Evolutionary conservation across 2,888 invertebrate genomes (phyloP).

Genomic region (Bedellia somnulentella): DNA sequence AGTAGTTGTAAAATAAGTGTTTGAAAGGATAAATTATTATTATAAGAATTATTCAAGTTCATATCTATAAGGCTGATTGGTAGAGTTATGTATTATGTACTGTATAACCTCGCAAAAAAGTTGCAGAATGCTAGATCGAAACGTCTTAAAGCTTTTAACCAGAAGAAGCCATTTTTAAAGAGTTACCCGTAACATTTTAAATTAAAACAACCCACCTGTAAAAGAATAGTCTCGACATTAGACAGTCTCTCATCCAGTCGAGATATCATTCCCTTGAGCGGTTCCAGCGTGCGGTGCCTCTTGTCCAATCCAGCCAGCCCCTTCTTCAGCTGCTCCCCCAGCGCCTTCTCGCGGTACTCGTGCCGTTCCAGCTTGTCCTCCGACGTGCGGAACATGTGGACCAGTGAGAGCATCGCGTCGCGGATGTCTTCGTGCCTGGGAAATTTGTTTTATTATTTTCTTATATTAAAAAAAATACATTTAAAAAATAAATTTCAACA

Average conservation of each 20-base stretch:
- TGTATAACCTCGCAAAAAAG: too few relatives aligned
- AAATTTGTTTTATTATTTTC: slow-evolving; percentile 5
- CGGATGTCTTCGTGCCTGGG: slow-evolving; percentile 71
- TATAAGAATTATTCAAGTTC: too few relatives aligned
- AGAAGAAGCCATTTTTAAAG: too few relatives aligned
- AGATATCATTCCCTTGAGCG: slow-evolving; percentile 67
- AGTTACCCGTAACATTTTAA: too few relatives aligned
- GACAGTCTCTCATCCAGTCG: slow-evolving; percentile 75
- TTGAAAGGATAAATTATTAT: too few relatives aligned
- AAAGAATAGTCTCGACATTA: slow-evolving; percentile 74
- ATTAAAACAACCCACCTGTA: slow-evolving; percentile 66
- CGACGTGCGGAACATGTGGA: slow-evolving; percentile 76
- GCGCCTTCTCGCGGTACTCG: slow-evolving; percentile 76
- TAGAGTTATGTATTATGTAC: too few relatives aligned
- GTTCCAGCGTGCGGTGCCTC: slow-evolving; percentile 69
- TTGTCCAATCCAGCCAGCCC: slow-evolving; percentile 71
- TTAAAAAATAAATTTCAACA: background rate
- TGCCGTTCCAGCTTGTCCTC: slow-evolving; percentile 85
- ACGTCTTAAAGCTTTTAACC: too few relatives aligned
- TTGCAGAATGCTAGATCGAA: too few relatives aligned
- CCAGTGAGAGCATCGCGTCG: slow-evolving; percentile 77
- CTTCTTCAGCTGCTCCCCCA: slow-evolving; percentile 79
- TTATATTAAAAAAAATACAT: background rate
- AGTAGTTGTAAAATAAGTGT: too few relatives aligned
- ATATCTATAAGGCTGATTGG: too few relatives aligned